Evolutionary conservation across 2,888 invertebrate genomes (phyloP).

Genomic region (Pyrocoelia pectoralis): DNA sequence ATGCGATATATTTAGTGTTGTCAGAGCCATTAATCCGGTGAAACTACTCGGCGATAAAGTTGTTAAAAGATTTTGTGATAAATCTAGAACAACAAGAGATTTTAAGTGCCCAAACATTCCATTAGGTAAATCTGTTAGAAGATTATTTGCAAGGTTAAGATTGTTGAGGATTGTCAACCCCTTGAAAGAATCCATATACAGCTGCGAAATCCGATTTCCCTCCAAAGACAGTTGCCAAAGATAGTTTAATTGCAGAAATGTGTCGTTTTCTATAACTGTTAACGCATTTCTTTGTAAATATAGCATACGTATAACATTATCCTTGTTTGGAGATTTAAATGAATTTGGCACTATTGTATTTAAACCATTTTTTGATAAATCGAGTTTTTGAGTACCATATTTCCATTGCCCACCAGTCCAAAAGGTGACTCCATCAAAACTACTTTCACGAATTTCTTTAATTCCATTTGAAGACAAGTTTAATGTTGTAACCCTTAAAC

Average conservation of each 20-base stretch:
- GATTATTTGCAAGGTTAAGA: conserved; percentile 9
- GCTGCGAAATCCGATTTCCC: conserved; percentile 13
- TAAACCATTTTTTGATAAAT: conserved; percentile 23
- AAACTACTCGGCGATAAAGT: conserved; percentile 12
- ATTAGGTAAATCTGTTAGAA: conserved; percentile 6
- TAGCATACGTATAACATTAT: conserved; percentile 5
- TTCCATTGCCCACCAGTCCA: conserved; percentile 20
- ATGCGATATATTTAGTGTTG: conserved; percentile 18
- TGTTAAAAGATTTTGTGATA: conserved; percentile 15
- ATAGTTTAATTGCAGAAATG: conserved; percentile 5
- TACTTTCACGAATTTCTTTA: conserved; percentile 8
- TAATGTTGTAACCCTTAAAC: conserved; percentile 17
- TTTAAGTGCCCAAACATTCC: conserved; percentile 16
- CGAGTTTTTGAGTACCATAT: conserved; percentile 10
- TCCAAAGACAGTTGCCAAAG: conserved; percentile 3
- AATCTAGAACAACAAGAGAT: conserved; percentile 10
- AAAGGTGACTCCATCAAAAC: conserved; percentile 20
- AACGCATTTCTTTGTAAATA: background rate
- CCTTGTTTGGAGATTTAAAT: conserved; percentile 15
- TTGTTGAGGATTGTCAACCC: conserved; percentile 5
- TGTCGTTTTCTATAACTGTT: conserved; percentile 3
- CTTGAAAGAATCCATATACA: conserved; percentile 17
- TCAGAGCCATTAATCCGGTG: conserved; percentile 15
- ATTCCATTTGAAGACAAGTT: conserved; percentile 29
- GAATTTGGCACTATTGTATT: conserved; percentile 7